Evolutionary conservation across 2,888 invertebrate species (phyloP).

Genomic region (Pyralis farinalis): DNA sequence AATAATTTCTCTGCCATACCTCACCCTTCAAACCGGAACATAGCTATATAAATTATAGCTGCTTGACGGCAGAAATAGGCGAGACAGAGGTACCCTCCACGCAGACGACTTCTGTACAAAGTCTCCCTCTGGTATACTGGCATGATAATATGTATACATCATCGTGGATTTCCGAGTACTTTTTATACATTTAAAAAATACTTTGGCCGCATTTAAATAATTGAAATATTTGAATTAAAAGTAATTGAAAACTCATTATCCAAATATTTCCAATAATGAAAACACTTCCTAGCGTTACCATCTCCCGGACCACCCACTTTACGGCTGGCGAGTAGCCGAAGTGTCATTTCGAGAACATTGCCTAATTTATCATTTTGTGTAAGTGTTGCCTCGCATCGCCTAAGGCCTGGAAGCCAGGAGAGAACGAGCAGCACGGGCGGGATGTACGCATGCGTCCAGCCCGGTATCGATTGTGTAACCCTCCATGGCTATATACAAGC

Average conservation of each 20-base stretch:
- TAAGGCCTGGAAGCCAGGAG: slow-evolving; percentile 17
- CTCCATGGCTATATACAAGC: slow-evolving; percentile 19
- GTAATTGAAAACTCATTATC: background rate
- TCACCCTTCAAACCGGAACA: too few species aligned
- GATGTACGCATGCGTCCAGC: slow-evolving; percentile 24
- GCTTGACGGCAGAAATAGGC: too few species aligned
- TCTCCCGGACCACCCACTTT: background rate
- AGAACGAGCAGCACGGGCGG: slow-evolving; percentile 7
- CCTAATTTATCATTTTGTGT: slow-evolving; percentile 11
- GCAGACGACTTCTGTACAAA: too few species aligned
- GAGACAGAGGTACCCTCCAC: too few species aligned
- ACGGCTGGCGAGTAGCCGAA: slow-evolving; percentile 5
- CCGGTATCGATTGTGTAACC: slow-evolving; percentile 23
- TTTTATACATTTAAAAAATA: too few species aligned
- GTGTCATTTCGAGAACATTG: slow-evolving; percentile 7
- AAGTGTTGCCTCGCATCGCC: slow-evolving; percentile 13
- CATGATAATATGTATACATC: too few species aligned
- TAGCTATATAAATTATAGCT: too few species aligned
- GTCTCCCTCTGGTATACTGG: too few species aligned
- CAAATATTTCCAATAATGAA: background rate
- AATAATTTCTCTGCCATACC: too few species aligned
- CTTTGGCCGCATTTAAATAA: too few species aligned
- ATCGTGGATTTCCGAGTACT: too few species aligned
- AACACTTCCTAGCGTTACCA: background rate
- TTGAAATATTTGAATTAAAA: too few species aligned